These are phyloP conservation scores for Microctenopoma stevenorrisi DNA, from an alignment of 2,797 vertebrate genomes.

Conservation along the genomic window DNA sequence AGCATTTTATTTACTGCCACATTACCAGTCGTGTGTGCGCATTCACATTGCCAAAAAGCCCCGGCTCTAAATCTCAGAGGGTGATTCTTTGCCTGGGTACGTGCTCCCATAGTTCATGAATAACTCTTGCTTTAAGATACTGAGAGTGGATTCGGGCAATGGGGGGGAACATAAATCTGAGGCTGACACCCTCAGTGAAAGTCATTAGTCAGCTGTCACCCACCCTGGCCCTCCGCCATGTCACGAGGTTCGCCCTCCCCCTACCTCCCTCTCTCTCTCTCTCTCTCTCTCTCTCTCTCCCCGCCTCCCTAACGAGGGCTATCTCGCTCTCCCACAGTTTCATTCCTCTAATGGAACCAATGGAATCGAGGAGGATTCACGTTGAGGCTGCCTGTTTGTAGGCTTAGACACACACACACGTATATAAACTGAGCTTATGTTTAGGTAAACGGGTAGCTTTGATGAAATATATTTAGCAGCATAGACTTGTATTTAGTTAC, in stretches of 20 bases:
- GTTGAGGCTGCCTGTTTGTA: conserved; percentile 56
- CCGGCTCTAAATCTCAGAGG: conserved; percentile 43
- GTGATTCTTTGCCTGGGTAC: conserved; percentile 9
- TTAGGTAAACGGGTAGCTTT: conserved; percentile 29
- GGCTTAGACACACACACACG: conserved; percentile 5
- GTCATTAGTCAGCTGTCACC: conserved; percentile 82
- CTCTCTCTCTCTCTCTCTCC: not conserved
- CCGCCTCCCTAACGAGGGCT: conserved; percentile 35
- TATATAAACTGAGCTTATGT: conserved; percentile 16
- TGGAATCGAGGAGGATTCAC: conserved; percentile 66
- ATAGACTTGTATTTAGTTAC: conserved; percentile 7
- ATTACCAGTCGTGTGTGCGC: conserved; percentile 25
- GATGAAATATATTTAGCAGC: conserved; percentile 28
- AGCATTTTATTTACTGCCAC: conserved; percentile 63
- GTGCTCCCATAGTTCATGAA: conserved; percentile 68
- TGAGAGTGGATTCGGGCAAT: conserved; percentile 66
- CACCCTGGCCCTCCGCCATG: conserved; percentile 71
- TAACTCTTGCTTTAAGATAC: conserved; percentile 80
- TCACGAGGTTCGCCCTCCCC: conserved; percentile 40
- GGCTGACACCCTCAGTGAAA: conserved; percentile 77
- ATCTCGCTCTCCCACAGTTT: conserved; percentile 56
- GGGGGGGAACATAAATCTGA: conserved; percentile 77
- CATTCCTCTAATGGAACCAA: conserved; percentile 77
- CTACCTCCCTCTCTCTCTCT: not conserved
- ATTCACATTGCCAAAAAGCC: conserved; percentile 45